Base-by-base conservation (phyloP, 2,113 vertebrate genomes). In the Alethe diademata region DNA sequence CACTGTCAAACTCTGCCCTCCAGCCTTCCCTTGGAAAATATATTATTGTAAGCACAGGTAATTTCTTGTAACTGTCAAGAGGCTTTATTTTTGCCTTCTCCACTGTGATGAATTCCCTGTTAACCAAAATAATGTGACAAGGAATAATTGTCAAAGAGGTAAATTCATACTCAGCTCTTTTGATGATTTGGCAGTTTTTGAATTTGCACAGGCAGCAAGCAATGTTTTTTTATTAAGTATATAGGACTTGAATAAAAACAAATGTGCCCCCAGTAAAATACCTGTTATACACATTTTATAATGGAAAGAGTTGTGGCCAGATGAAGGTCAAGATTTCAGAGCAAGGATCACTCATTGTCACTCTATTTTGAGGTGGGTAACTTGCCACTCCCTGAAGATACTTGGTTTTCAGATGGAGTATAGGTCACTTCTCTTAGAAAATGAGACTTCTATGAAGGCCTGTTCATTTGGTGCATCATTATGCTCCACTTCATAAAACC, bases 151-250 rank as follows among this genome's bases (percentile, higher is more conserved):
- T 96, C 82, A 93, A 69, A 51, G 86, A 51, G n/a, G 71, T 66
- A 76, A 95, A 95, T 92, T 92, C 43, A 53, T 64, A 40, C 62
- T 93, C 61, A 64, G 87, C 62, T 91, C 51, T 93, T 85, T 54
- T 92, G 95, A 95, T 96, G 93, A 97, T 93, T 29, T 93, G 72
- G 66, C 81, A 93, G 86, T 23, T 97, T 95, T 93, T 92, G 76
- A 96, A 97, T 84, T 85, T 76, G 54, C 53, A 62, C 33, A 89
- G 82, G 66, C 56, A 94, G 91, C 92, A 92, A 94, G 38, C 57
- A 74, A 33, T 81, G 14, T 7, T 91, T 91, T 86, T 90, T 76
- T 35, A 35, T 45, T 67, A 40, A 76, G 35, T 58, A 91, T 64
- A 86, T 8, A 50, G 58, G 70, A 86, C 90, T 62, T 83, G 45